phyloP scores from a whole-genome alignment of 2,797 vertebrate genomes.

The Channa striata region DNA sequence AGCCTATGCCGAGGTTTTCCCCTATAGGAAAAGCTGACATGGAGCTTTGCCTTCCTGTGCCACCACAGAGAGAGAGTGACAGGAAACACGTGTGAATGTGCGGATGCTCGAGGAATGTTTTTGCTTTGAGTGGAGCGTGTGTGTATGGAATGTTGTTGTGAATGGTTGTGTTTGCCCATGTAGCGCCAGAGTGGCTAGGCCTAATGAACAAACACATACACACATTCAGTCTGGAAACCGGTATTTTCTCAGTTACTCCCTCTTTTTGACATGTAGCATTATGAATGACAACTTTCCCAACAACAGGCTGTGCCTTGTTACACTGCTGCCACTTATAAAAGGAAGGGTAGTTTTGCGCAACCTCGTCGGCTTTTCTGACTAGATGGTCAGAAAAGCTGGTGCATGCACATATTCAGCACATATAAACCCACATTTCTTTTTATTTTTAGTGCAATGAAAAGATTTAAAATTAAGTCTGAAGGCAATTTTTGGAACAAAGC shows the following conservation, averaged over 20 bases:
- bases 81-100: constrained; percentile 85
- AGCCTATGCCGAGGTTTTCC: constrained; percentile 72
- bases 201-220: constrained; percentile 53
- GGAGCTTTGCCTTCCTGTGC: constrained; percentile 80
- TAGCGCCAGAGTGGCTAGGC: constrained; percentile 69
- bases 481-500: constrained; percentile 9
- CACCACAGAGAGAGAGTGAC: constrained; percentile 66
- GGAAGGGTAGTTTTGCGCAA: constrained; percentile 3
- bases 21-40: constrained; percentile 82
- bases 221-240: constrained; percentile 33
- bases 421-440: neutral
- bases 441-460: constrained; percentile 16
- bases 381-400: constrained; percentile 18
- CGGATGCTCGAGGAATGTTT: constrained; percentile 83
- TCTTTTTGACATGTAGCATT: constrained; percentile 37
- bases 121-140: constrained; percentile 52
- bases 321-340: constrained; percentile 3
- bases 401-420: neutral
- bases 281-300: constrained; percentile 42
- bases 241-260: constrained; percentile 29
- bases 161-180: constrained; percentile 65
- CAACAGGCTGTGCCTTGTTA: constrained; percentile 51
- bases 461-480: constrained; percentile 7
- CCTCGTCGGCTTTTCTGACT: constrained; percentile 3
- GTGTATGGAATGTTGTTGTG: constrained; percentile 71